Base-by-base conservation (phyloP, 2,797 vertebrate species). In the Silurus aristotelis region DNA sequence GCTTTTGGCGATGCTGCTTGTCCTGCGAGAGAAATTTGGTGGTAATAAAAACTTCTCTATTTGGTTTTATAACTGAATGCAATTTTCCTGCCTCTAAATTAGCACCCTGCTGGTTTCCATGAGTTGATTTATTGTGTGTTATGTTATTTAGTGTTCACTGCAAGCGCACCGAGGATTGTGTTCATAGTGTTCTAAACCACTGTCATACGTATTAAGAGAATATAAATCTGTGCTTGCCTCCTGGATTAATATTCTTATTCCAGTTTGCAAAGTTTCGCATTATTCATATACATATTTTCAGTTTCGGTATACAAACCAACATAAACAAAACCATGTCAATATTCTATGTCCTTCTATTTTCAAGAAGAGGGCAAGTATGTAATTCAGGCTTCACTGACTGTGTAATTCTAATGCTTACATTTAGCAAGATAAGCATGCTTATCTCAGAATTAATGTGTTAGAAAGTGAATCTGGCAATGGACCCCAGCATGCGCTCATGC, bases 341-440 rank as follows among this genome's bases (percentile, higher is more conserved):
- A 61, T 66, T n/a, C 20, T n/a, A 25, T 52, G 22, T n/a, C 15
- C 3, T 68, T 8, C 27, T 15, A 43, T 31, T 25, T 86, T 22
- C 78, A 52, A 66, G 31, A 17, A 63, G 43, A 72, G 6, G 72
- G 43, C 80, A 76, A 84, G 84, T 43, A 56, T 87, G 80, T 80
- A 85, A 89, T 85, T 31, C 58, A 86, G 86, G 64, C 15, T 67
- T 80, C 66, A 27, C 19, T 71, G 86, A 92, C 89, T 90, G 87
- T 90, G 87, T 91, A 92, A 91, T 90, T 78, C 84, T 85, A 64
- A 15, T 38, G 88, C 89, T 93, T 94, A 93, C 92, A 93, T 93
- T 94, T 93, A 93, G 92, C 75, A 80, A 88, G 90, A 93, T 93
- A 93, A 93, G 89, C 91, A 89, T 73, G 88, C 89, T 92, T 94